Evolutionary conservation across 2,113 vertebrate species (phyloP).

Genomic region (Myiozetetes cayanensis): DNA sequence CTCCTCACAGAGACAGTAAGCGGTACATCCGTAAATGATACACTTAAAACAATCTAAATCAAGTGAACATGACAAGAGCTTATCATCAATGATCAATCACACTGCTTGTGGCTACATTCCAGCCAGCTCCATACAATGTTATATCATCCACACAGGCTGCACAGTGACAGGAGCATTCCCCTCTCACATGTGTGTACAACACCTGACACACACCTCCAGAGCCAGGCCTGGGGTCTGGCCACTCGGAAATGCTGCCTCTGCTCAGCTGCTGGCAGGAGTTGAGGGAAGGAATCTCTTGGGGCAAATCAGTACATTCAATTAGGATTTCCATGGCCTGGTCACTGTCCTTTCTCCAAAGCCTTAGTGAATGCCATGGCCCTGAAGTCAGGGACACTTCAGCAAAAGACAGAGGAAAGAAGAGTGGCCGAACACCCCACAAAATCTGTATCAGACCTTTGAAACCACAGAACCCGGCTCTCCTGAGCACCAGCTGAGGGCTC

Average conservation of each 20-base stretch:
- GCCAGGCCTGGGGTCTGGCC: not conserved
- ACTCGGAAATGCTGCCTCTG: not conserved
- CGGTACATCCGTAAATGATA: constrained; percentile 27
- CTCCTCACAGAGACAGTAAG: not conserved
- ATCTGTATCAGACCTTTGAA: not conserved
- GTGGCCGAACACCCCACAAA: not conserved
- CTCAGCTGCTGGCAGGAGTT: not conserved
- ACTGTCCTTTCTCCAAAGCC: not conserved
- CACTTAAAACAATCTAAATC: constrained; percentile 65
- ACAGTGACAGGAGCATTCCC: constrained; percentile 13
- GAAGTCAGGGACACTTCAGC: not conserved
- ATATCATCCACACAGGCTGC: not conserved
- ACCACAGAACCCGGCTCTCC: not conserved
- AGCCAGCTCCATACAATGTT: constrained; percentile 47
- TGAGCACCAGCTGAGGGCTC: not conserved
- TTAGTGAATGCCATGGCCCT: not conserved
- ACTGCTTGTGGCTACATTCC: constrained; percentile 56
- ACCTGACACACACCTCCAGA: not conserved
- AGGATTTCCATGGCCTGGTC: not conserved
- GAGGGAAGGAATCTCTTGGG: not conserved
- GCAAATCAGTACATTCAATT: not conserved
- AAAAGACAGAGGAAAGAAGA: not conserved
- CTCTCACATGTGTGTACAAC: not conserved
- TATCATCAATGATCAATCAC: constrained; percentile 61
- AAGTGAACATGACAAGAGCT: constrained; percentile 62